Percentiles rank a stretch among this genome's conserved stretches.
Evolutionary conservation across 2,797 vertebrate genomes (phyloP).

Genomic region (Psittacula echo): DNA sequence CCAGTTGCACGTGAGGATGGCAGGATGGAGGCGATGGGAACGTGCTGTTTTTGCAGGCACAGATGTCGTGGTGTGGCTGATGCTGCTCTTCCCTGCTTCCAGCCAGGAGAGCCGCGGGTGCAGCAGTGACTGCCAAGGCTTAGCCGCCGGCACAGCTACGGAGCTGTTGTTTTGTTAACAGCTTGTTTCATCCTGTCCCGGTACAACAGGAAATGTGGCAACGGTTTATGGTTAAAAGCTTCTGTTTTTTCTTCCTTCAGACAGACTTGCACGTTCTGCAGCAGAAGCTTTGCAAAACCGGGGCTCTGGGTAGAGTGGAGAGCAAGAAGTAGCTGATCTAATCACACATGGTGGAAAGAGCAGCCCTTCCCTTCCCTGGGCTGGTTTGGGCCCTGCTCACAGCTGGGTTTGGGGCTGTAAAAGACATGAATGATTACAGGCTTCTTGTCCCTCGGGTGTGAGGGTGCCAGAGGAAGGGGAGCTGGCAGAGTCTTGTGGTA

Average conservation of each 20-base stretch:
- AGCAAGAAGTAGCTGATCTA: not conserved
- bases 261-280: slow-evolving; percentile 16
- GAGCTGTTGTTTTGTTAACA: slow-evolving; percentile 34
- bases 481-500: not conserved
- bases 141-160: not conserved
- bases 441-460: too few species aligned
- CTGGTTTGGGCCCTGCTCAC: not conserved
- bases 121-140: not conserved
- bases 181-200: not conserved
- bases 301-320: not conserved
- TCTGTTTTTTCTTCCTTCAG: slow-evolving; percentile 61
- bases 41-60: accelerated
- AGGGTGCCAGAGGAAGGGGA: not conserved
- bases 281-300: not conserved
- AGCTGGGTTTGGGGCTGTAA: not conserved
- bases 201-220: slow-evolving; percentile 75
- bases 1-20: not conserved
- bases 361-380: not conserved
- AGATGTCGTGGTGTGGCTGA: accelerated
- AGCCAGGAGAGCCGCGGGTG: not conserved
- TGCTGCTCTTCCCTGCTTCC: not conserved
- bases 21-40: not conserved
- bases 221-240: slow-evolving; percentile 60
- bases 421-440: accelerated
- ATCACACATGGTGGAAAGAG: accelerated